Conservation (phyloP, 2,888 invertebrate genomes). For the Ctenicera cuprea region DNA sequence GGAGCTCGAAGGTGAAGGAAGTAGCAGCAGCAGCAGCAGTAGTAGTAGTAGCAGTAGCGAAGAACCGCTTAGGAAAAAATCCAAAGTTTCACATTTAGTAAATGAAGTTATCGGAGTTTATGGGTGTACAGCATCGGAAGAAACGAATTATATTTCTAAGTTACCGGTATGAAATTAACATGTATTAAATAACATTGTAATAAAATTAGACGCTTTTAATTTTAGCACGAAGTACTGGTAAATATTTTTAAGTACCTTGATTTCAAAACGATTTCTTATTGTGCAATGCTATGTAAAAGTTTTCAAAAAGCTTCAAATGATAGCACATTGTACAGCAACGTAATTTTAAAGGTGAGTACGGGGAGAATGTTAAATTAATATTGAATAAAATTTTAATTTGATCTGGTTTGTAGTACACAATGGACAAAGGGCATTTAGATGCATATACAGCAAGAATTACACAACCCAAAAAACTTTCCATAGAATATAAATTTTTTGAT, state of each 20-base stretch:
- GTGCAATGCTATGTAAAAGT: slow-evolving; percentile 63
- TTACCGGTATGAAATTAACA: slow-evolving; percentile 47
- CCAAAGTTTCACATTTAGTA: slow-evolving; percentile 39
- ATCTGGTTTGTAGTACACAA: slow-evolving; percentile 45
- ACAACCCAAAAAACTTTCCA: slow-evolving; percentile 59
- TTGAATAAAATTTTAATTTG: not conserved
- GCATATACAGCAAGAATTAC: slow-evolving; percentile 62
- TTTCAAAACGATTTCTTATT: slow-evolving; percentile 61
- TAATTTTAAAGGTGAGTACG: slow-evolving; percentile 60
- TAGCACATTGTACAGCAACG: slow-evolving; percentile 60
- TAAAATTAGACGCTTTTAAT: slow-evolving; percentile 29
- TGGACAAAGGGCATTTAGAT: slow-evolving; percentile 62
- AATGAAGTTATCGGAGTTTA: slow-evolving; percentile 28
- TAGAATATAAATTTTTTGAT: slow-evolving; percentile 62
- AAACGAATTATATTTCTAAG: slow-evolving; percentile 39
- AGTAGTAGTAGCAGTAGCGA: not conserved
- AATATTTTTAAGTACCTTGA: slow-evolving; percentile 63
- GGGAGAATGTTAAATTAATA: not conserved
- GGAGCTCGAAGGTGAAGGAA: slow-evolving; percentile 17
- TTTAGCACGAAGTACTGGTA: slow-evolving; percentile 61
- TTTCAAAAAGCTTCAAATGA: slow-evolving; percentile 63
- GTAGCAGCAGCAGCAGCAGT: not conserved
- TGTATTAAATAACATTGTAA: not conserved
- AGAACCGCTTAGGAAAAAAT: slow-evolving; percentile 48
- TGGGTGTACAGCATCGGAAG: not conserved